Evolutionary conservation across 2,797 vertebrate species (phyloP).

Genomic region (Pipistrellus kuhlii): DNA sequence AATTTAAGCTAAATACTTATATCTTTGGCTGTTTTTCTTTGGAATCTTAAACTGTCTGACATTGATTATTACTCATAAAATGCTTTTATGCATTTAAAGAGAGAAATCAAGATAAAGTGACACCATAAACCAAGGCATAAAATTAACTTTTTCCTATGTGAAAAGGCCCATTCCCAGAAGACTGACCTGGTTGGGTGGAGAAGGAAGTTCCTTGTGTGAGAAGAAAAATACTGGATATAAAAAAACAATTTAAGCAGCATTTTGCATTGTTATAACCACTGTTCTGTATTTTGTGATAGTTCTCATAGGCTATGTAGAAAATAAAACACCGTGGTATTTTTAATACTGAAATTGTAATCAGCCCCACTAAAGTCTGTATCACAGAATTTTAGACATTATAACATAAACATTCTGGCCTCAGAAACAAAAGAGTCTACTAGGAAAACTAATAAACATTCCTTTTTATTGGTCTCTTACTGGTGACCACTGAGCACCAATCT

Average conservation of each 20-base stretch:
- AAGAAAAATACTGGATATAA: not conserved
- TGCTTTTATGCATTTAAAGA: not conserved
- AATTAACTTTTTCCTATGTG: not conserved
- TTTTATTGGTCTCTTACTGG: not conserved
- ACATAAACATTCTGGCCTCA: not conserved
- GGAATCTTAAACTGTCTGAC: not conserved
- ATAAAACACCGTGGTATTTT: not conserved
- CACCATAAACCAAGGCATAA: not conserved
- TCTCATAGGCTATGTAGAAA: not conserved
- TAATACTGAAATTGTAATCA: not conserved
- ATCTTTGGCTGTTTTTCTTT: not conserved
- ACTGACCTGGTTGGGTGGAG: not conserved
- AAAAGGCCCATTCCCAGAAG: not conserved
- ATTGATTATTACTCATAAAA: not conserved
- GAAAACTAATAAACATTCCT: not conserved
- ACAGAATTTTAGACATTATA: not conserved
- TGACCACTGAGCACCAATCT: not conserved
- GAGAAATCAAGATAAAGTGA: constrained; percentile 8
- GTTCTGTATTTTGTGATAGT: not conserved
- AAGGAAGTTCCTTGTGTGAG: not conserved
- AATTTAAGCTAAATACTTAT: not conserved
- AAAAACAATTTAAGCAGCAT: constrained; percentile 19
- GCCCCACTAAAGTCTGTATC: not conserved
- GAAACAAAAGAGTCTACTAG: not conserved
- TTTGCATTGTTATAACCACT: not conserved